phyloP scores from a whole-genome alignment of 2,888 invertebrate genomes.

The Thera britannica region DNA sequence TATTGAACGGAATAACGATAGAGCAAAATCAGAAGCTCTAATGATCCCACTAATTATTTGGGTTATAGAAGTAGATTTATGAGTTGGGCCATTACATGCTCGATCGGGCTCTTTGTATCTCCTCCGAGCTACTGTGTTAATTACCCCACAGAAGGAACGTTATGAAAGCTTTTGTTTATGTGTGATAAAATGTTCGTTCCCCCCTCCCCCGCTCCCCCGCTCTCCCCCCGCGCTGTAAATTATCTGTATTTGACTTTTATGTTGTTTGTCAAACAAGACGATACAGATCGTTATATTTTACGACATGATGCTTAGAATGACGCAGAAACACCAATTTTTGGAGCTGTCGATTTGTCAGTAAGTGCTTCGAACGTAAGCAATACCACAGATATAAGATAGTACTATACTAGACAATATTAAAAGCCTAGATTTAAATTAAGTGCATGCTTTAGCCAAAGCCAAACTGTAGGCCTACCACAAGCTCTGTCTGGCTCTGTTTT shows the following conservation, averaged over 20 bases:
- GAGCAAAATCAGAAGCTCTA: conserved; percentile 42
- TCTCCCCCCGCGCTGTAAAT: conserved; percentile 25
- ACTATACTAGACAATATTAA: no score
- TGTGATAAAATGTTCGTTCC: conserved; percentile 29
- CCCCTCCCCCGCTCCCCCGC: not conserved
- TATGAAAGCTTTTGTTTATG: conserved; percentile 33
- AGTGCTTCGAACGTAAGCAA: no score
- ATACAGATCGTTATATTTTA: conserved; percentile 25
- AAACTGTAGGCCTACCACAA: no score
- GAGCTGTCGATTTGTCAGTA: no score
- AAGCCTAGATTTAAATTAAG: no score
- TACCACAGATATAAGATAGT: no score
- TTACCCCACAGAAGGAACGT: conserved; percentile 2
- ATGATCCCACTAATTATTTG: conserved; percentile 57
- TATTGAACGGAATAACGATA: conserved; percentile 36
- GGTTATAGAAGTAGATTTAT: conserved; percentile 53
- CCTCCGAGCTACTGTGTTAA: conserved; percentile 36
- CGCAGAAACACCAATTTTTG: no score
- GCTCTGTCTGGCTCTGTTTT: no score
- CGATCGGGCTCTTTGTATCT: conserved; percentile 37
- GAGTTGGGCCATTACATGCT: conserved; percentile 38
- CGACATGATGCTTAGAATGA: conserved; percentile 2
- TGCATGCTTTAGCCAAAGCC: no score
- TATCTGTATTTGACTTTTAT: conserved; percentile 33
- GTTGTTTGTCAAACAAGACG: conserved; percentile 29